A percentile compares a stretch with the other conserved stretches of the same genome.
Evolutionary conservation across 2,797 vertebrate species (phyloP).

Genomic region (Sebastolobus altivelis): DNA sequence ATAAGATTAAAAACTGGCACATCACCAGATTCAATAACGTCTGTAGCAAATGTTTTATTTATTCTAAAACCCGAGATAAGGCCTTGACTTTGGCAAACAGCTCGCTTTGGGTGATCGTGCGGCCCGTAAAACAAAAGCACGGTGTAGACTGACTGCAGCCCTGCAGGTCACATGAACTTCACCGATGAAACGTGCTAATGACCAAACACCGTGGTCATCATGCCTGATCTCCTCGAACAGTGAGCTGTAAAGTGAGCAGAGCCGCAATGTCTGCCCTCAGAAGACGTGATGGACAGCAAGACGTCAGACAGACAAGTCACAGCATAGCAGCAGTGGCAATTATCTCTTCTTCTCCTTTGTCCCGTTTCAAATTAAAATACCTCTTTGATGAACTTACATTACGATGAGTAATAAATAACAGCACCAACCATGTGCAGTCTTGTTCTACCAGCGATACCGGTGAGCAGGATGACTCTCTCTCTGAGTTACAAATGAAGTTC

Average conservation of each 20-base stretch:
- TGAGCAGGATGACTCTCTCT: neutral
- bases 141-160: slow-evolving; percentile 9
- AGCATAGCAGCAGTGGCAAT: slow-evolving; percentile 50
- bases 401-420: slow-evolving; percentile 66
- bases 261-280: slow-evolving; percentile 29
- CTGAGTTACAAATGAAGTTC: neutral
- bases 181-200: slow-evolving; percentile 47
- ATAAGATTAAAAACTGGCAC: slow-evolving; percentile 72
- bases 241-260: slow-evolving; percentile 27
- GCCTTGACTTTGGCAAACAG: slow-evolving; percentile 54
- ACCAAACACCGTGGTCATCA: slow-evolving; percentile 8
- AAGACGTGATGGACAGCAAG: slow-evolving; percentile 37
- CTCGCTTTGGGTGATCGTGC: neutral
- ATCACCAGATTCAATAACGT: slow-evolving; percentile 59
- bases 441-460: slow-evolving; percentile 39
- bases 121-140: slow-evolving; percentile 33
- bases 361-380: slow-evolving; percentile 50
- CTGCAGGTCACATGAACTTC: slow-evolving; percentile 36
- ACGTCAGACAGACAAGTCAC: slow-evolving; percentile 61
- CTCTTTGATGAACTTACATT: slow-evolving; percentile 41
- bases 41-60: slow-evolving; percentile 58
- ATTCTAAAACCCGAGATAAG: slow-evolving; percentile 53
- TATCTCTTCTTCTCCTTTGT: slow-evolving; percentile 52
- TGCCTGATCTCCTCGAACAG: slow-evolving; percentile 26
- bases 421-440: slow-evolving; percentile 63